These are phyloP conservation scores for Menura novaehollandiae DNA, from an alignment of 2,113 vertebrate genomes.

Conservation along the genomic window DNA sequence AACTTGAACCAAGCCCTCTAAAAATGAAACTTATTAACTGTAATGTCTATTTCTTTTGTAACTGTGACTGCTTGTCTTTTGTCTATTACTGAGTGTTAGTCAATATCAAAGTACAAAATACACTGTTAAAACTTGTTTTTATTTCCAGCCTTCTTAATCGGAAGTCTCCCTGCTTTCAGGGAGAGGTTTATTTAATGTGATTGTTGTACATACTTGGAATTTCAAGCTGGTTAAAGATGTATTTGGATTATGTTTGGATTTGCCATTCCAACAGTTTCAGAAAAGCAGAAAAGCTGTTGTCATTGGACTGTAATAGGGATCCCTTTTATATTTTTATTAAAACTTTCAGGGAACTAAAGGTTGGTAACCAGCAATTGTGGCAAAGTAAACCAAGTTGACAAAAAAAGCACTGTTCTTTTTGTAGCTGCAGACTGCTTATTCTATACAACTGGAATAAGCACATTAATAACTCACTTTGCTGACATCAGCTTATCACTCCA, in stretches of 20 bases:
- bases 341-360: not conserved
- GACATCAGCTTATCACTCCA: not conserved
- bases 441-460: not conserved
- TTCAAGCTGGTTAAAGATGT: not conserved
- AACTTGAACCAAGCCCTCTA: not conserved
- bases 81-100: not conserved
- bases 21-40: not conserved
- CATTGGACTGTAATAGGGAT: not conserved
- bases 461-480: not conserved
- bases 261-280: not conserved
- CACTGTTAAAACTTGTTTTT: not conserved
- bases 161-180: not conserved
- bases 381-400: not conserved
- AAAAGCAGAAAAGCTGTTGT: constrained; percentile 25
- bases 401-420: not conserved
- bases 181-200: not conserved
- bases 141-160: not conserved
- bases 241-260: constrained; percentile 1
- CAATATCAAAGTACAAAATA: not conserved
- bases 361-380: not conserved
- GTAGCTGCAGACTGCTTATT: not conserved
- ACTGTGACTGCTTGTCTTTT: not conserved
- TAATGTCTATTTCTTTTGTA: not conserved
- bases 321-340: not conserved
- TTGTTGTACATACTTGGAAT: not conserved